Evolutionary conservation across 2,888 invertebrate genomes (phyloP).

Genomic region (Drosophila anceps): DNA sequence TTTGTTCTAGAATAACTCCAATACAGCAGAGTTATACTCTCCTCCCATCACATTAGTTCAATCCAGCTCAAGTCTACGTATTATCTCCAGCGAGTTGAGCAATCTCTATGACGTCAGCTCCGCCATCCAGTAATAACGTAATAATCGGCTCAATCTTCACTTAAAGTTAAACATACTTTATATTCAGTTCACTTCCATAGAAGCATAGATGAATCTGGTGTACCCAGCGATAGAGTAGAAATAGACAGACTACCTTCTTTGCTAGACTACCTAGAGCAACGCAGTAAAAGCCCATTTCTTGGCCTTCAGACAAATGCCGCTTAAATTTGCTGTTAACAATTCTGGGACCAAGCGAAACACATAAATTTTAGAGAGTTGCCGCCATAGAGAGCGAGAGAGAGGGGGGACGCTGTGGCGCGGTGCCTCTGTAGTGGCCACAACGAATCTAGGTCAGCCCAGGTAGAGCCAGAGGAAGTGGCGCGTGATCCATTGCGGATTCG

Average conservation of each 20-base stretch:
- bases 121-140: too few species aligned
- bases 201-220: conserved; percentile 1
- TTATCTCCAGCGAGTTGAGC: too few species aligned
- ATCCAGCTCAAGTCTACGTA: too few species aligned
- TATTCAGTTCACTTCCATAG: conserved; percentile 7
- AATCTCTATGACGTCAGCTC: neutral
- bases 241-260: neutral
- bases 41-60: too few species aligned
- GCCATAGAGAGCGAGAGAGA: neutral
- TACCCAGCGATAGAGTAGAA: neutral
- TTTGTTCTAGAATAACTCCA: too few species aligned
- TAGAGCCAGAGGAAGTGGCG: conserved; percentile 36
- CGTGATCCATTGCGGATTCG: conserved; percentile 38
- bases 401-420: neutral
- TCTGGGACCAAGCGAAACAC: conserved; percentile 51
- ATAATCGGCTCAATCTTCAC: neutral
- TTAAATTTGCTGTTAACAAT: conserved; percentile 75
- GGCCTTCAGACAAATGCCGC: conserved; percentile 32
- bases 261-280: conserved; percentile 2
- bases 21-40: too few species aligned
- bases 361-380: conserved; percentile 48
- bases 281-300: conserved; percentile 16
- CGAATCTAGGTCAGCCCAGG: conserved; percentile 49
- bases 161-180: neutral
- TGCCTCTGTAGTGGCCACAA: neutral